A percentile compares a stretch with the other conserved stretches of the same genome.
phyloP scores from a whole-genome alignment of 1,140 invertebrate genomes.

The Atopsyche davidsoni region DNA sequence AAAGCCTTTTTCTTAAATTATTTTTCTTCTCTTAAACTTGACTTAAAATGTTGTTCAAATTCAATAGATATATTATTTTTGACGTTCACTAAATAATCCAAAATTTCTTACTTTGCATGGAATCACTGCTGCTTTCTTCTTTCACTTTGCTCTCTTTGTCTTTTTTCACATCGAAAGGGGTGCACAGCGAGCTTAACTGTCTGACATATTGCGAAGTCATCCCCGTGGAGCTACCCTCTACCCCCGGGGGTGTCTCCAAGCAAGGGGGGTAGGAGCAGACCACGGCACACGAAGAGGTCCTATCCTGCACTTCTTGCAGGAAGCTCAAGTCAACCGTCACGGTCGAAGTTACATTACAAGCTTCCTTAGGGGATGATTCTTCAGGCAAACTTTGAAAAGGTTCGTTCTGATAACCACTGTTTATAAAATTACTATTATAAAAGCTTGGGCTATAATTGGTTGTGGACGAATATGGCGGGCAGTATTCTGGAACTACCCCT shows the following conservation, averaged over 20 bases:
- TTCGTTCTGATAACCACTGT: constrained; percentile 20
- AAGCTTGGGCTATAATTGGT: constrained; percentile 10
- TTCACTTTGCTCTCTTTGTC: constrained; percentile 7
- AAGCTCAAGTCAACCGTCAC: constrained; percentile 14
- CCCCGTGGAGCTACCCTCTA: constrained; percentile 15
- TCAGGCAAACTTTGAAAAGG: not conserved
- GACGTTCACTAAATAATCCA: too few species aligned
- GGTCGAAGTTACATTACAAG: constrained; percentile 9
- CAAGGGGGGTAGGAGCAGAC: constrained; percentile 28
- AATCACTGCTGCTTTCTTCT: constrained; percentile 18
- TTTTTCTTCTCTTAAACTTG: too few species aligned
- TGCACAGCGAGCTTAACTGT: constrained; percentile 24
- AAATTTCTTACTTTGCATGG: constrained; percentile 28
- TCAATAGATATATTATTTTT: too few species aligned
- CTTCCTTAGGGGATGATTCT: constrained; percentile 1
- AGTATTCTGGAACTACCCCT: constrained; percentile 15
- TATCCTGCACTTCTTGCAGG: constrained; percentile 14
- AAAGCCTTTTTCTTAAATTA: too few species aligned
- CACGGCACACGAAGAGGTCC: constrained; percentile 13
- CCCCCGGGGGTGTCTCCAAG: constrained; percentile 16
- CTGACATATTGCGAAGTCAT: constrained; percentile 28
- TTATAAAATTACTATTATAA: constrained; percentile 9
- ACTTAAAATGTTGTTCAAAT: too few species aligned
- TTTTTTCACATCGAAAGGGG: constrained; percentile 19
- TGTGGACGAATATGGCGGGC: constrained; percentile 5